Percentiles rank a stretch among this genome's conserved stretches.
Conservation (phyloP, 2,888 invertebrate genomes). For the Apodemia hepburni region DNA sequence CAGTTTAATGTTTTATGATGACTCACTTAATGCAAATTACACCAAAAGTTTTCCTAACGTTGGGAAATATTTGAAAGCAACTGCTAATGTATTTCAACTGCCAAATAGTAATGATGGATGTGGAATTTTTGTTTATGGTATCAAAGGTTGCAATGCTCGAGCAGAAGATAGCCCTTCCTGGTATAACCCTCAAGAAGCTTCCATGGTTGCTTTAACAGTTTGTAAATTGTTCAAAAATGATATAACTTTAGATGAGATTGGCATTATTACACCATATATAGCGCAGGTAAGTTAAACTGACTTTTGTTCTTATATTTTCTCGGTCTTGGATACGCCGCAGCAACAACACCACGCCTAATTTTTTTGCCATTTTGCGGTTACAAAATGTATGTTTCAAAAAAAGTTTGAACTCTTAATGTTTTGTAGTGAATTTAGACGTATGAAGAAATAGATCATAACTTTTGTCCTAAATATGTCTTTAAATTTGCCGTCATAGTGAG, state of each 20-base stretch:
- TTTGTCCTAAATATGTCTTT: too few relatives aligned
- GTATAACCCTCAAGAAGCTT: constrained; percentile 93
- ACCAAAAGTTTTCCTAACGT: constrained; percentile 52
- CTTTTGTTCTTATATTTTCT: background rate
- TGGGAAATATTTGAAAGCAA: constrained; percentile 40
- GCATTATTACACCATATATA: constrained; percentile 95
- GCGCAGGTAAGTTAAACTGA: constrained; percentile 86
- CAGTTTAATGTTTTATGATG: too few relatives aligned
- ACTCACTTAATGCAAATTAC: constrained; percentile 85
- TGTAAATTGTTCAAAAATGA: constrained; percentile 84
- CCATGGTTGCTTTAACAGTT: constrained; percentile 73
- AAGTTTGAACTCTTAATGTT: too few relatives aligned
- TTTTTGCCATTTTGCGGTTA: too few relatives aligned
- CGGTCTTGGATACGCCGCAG: too few relatives aligned
- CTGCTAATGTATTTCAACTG: constrained; percentile 48
- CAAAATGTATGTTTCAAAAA: too few relatives aligned
- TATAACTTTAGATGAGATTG: constrained; percentile 86
- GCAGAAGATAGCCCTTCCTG: constrained; percentile 92
- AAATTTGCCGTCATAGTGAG: too few relatives aligned
- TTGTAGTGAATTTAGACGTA: too few relatives aligned
- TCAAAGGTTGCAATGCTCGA: constrained; percentile 84
- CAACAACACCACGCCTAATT: too few relatives aligned
- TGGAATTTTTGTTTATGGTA: constrained; percentile 85
- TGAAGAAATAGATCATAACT: too few relatives aligned
- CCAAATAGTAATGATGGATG: constrained; percentile 40